Base-by-base conservation (phyloP, 2,888 invertebrate genomes). In the Platycnemis pennipes region DNA sequence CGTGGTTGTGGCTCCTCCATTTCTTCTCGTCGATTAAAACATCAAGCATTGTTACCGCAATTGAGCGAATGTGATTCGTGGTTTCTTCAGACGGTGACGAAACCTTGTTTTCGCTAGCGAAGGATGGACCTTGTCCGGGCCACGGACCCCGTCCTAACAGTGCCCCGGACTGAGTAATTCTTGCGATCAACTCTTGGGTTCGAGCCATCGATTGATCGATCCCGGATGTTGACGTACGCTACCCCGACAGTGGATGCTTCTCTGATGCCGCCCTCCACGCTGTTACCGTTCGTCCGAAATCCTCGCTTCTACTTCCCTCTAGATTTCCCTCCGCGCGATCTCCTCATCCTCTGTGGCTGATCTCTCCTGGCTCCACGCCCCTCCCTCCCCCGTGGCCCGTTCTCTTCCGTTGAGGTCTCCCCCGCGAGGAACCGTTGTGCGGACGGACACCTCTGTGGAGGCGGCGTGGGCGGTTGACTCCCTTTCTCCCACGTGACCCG, bases 401-500 rank as follows among this genome's bases (percentile, higher is more conserved):
- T n/a, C 22, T 31, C 77, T 37, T 37, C 77, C 77, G 77, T 77
- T 77, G 31, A 77, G 16, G 37, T 77, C 77, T 77, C 77, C 37
- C 4, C 77, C 5, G 31, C 26, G n/a, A 37, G 7, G 77, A 11
- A 37, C 77, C 77, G 77, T 77, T 77, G 77, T 26, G 63, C 7
- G 1, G 77, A 4, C 26, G 77, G n/a, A n/a, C n/a, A n/a, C n/a
- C n/a, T n/a, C 31, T 77, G 77, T 5, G 11, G 77, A 77, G 77
- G 77, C 37, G 77, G 77, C 77, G 31, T 37, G 77, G 77, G 31
- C 37, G 77, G 37, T 37, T 49, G 37, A 13, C 13, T 11, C 49
- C 77, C 77, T 77, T 77, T 77, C 77, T 77, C 37, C 1, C 77
- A 77, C 77, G 77, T 77, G 77, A 77, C 37, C 77, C 77, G 37